These are phyloP conservation scores for Gadopsis marmoratus DNA, from an alignment of 2,797 vertebrate species.

Conservation along the genomic window DNA sequence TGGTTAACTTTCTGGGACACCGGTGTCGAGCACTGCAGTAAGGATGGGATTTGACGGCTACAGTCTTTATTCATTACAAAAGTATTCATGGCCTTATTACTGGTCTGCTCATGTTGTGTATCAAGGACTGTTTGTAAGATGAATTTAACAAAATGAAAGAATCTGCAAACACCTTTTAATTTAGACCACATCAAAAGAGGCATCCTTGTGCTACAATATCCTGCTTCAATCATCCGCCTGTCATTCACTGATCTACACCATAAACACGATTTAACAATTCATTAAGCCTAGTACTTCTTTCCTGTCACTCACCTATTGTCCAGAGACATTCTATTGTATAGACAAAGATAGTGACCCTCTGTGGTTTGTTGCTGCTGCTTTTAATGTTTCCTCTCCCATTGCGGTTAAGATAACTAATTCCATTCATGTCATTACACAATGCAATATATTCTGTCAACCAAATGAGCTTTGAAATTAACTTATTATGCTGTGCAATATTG, in stretches of 20 bases:
- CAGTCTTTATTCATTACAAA: not conserved
- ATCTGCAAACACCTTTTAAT: not conserved
- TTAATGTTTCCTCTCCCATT: conserved; percentile 1
- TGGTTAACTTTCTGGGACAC: conserved; percentile 5
- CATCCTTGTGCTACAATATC: conserved; percentile 7
- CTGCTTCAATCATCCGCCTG: not conserved
- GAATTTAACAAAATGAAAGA: not conserved
- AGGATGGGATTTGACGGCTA: not conserved
- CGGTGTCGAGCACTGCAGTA: not conserved
- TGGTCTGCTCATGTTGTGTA: not conserved
- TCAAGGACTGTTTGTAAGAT: not conserved
- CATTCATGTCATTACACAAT: conserved; percentile 5
- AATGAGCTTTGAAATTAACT: conserved; percentile 20
- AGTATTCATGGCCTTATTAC: not conserved
- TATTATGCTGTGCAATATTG: not conserved
- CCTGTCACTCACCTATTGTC: not conserved
- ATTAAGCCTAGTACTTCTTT: conserved; percentile 13
- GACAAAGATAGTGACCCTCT: conserved; percentile 40
- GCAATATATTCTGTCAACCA: not conserved
- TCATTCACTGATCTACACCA: conserved; percentile 11
- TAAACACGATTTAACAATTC: conserved; percentile 20
- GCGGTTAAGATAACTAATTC: conserved; percentile 15
- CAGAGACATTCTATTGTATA: conserved; percentile 9
- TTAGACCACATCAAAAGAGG: conserved; percentile 18
- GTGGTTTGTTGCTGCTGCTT: conserved; percentile 25